Evolutionary conservation across 2,113 vertebrate species (phyloP), one percentile per base, ranked within the genome.

Genomic region (Macaca fascicularis): DNA sequence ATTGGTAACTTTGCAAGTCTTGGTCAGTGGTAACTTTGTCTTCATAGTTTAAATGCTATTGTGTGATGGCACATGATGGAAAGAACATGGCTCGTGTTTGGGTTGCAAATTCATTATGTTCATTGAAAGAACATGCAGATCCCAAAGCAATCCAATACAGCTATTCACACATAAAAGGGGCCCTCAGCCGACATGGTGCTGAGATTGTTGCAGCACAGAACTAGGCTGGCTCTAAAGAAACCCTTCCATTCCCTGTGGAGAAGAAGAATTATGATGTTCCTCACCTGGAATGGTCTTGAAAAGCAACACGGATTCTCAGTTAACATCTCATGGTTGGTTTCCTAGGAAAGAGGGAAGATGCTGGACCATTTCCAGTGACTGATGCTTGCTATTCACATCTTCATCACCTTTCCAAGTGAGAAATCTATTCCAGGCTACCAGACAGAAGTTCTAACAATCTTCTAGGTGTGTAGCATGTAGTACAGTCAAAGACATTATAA

Each of bases 361-460:
- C 32, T 89, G 61, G 64, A 25, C 32, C 69, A 23, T 76, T 76
- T 94, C 61, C 88, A 93, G 12, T 25, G 59, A 32, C 32, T 76
- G 30, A 23, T 67, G 25, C 38, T 3, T 82, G 22, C 35, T 91
- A 9, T 75, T 81, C 45, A 90, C 10, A 74, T 27, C 17, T 92
- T 83, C 86, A 17, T 10, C 25, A 40, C 61, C n/a, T 89, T 93
- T 95, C 76, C 69, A 90, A 93, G 69, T 4, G 11, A 67, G 90
- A 79, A 92, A 90, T 93, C 27, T 89, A 57, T 80, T 95, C 52
- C n/a, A 92, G 85, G 81, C 70, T 95, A 45, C 27, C 72, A 55
- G 20, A 52, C 30, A 17, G 59, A 72, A 50, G 81, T 52, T 48
- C 50, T 64, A 94, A 90, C 7, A 9, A 7, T 48, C 30, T 80